Base-by-base conservation (phyloP, 2,888 invertebrate species). In the Halocaridina rubra region DNA sequence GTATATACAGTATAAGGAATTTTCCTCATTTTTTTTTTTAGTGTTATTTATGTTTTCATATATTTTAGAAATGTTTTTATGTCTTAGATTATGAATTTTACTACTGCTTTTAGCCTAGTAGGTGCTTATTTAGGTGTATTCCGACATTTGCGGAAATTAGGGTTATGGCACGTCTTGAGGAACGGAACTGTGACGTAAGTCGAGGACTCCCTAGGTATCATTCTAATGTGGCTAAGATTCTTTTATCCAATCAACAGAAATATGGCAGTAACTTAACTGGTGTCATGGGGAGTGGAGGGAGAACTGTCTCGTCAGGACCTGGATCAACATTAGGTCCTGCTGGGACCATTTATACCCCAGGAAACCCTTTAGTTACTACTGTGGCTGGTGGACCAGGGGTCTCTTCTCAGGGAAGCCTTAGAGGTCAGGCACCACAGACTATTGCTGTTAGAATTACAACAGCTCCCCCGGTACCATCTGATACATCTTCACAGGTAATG, bases 391-490 rank as follows among this genome's bases (percentile, higher is more conserved):
- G 80, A 5, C 80, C 74, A 30, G 32, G 19, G 24, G 13, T 81
- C 5, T 57, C 39, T 64, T 32, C 84, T 27, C 84, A 80, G 79
- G 67, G 67, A 2, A 64, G 67, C 57, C 74, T 80, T 33, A 79
- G 80, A 69, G 22, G 67, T 13, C 84, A 64, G 24, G 61, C 78
- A 8, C 72, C 78, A 8, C 69, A 75, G 2, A 74, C 84, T 22
- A 84, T 80, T 29, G 74, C 84, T 32, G 84, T 84, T 24, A 64
- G 84, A 64, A 84, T 84, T 53, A 84, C 84, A 24, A 84, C 79
- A 24, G 75, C 84, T 16, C 80, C 84, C n/a, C 57, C 64, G 8
- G 64, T 72, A 10, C 74, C 79, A 10, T 61, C 67, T 16, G 46
- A 78, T 29, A 67, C 84, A n/a, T 72, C 82, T 33, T 57, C 82